phyloP scores from a whole-genome alignment of 2,113 vertebrate genomes.

The Grammomys surdaster region DNA sequence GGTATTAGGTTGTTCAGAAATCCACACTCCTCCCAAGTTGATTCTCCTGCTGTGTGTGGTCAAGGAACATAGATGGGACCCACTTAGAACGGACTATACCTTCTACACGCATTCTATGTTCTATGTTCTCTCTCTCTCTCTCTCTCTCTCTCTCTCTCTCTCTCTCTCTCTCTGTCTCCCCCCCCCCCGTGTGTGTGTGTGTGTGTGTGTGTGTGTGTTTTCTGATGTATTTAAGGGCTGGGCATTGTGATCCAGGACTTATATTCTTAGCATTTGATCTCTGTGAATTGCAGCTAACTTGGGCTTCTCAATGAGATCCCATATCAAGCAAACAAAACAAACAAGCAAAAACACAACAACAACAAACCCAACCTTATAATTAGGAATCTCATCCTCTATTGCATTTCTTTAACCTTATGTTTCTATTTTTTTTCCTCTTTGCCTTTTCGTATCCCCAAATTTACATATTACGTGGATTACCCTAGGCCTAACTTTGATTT shows the following conservation, averaged over 20 bases:
- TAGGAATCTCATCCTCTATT: neutral
- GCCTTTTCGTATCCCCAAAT: neutral
- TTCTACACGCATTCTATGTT: neutral
- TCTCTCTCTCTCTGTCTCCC: no score
- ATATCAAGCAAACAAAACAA: neutral
- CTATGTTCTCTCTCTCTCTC: no score
- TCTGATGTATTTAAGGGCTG: neutral
- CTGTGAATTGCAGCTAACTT: neutral
- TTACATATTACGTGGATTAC: neutral
- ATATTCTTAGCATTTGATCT: neutral
- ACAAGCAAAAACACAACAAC: no score
- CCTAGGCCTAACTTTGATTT: slow-evolving; percentile 17
- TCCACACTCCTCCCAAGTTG: neutral
- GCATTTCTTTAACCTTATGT: neutral
- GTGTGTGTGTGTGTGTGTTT: neutral
- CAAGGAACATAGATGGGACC: neutral
- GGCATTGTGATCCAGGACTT: neutral
- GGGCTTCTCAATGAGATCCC: neutral
- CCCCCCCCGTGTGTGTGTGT: neutral
- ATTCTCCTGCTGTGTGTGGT: neutral
- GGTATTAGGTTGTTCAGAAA: neutral
- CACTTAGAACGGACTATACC: neutral
- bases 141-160: no score
- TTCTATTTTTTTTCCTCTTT: neutral
- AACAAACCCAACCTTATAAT: neutral